Base-by-base conservation (phyloP, 2,888 invertebrate genomes). In the Drosophila antonietae region DNA sequence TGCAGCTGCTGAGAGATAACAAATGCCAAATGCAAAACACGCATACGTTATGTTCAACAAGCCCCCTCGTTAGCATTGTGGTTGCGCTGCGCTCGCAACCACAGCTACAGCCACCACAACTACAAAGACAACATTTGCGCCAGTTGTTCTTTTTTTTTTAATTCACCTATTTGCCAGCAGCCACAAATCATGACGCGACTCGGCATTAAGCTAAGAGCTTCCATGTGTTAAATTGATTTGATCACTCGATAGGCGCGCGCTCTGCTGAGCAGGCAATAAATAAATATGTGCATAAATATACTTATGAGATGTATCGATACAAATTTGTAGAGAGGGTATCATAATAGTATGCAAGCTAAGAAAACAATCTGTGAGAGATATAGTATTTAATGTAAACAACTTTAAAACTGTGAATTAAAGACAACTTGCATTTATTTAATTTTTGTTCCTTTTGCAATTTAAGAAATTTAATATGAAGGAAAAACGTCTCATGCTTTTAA, bases 1-100 rank as follows among this genome's bases (percentile, higher is more conserved):
- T 73, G 72, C 84, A 69, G 66, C 57, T 73, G 61, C 69, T 60
- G 51, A 53, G 73, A 70, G 73, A 70, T 76, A 85, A 73, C 73
- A 67, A 76, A 73, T 78, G 66, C 56, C 65, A 62, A 67, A 74
- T 57, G 57, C 59, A 62, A 68, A 79, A 75, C 75, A 79, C 79
- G 83, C 77, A 83, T 86, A 83, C 83, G 81, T 73, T 79, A 70
- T 69, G 81, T 77, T 79, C 68, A 23, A 75, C 77, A 52, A 43
- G 35, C 49, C 63, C 63, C 64, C 70, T 73, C 80, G 69, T 49
- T 51, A 33, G 28, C 49, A 41, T 55, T 66, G 49, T 49, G 58
- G 37, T 33, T 55, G 33, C 51, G 55, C 35, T 62, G 64, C 53
- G 46, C 15, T 35, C 18, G 14, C 20, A 51, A 12, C 47, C 44